Evolutionary conservation across 2,113 vertebrate species (phyloP).

Genomic region (Pristiophorus japonicus): DNA sequence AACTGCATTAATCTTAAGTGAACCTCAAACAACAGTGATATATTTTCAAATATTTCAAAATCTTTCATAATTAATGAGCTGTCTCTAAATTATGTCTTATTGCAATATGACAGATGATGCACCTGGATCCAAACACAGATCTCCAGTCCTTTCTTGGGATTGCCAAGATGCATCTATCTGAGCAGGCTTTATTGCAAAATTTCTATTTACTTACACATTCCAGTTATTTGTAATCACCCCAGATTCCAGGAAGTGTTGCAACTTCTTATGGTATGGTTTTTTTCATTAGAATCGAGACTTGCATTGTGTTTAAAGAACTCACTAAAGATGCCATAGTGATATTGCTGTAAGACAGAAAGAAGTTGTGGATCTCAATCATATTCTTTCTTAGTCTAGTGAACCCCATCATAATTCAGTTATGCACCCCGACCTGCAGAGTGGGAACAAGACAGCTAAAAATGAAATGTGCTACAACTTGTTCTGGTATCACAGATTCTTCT

Average conservation of each 20-base stretch:
- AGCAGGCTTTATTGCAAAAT: background rate
- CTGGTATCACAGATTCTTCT: background rate
- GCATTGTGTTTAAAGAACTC: background rate
- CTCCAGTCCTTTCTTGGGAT: background rate
- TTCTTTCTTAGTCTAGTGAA: background rate
- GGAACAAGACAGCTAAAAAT: background rate
- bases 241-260: background rate
- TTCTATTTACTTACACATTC: background rate
- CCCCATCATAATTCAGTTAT: background rate
- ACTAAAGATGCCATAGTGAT: background rate
- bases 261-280: too few species aligned
- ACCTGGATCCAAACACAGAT: background rate
- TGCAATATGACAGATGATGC: background rate
- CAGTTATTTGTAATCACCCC: background rate
- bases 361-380: background rate
- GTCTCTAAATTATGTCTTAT: background rate
- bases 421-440: background rate
- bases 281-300: background rate
- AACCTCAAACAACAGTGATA: background rate
- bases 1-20: too few species aligned
- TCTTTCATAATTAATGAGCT: background rate
- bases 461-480: conserved; percentile 23
- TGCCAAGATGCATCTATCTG: background rate
- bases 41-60: background rate
- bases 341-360: background rate